phyloP scores from a whole-genome alignment of 2,797 vertebrate species.

The Spinus pinus region DNA sequence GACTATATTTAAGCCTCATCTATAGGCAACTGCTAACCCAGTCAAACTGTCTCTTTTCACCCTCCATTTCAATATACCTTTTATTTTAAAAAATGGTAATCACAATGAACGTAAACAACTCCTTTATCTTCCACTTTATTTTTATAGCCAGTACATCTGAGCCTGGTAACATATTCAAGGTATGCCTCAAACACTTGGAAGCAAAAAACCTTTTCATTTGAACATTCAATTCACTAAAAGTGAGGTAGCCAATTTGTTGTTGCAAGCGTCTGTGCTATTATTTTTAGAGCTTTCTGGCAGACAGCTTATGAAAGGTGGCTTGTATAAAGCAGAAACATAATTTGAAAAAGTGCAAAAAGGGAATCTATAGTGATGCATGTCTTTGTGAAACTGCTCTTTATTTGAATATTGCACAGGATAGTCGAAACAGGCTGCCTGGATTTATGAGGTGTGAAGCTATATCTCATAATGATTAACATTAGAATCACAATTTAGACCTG shows the following conservation, averaged over 20 bases:
- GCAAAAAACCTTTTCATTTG: constrained; percentile 53
- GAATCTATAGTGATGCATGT: constrained; percentile 59
- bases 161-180: constrained; percentile 49
- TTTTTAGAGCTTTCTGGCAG: constrained; percentile 70
- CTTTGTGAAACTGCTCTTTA: constrained; percentile 68
- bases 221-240: constrained; percentile 52
- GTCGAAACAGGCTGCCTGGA: constrained; percentile 39
- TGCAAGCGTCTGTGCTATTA: constrained; percentile 68
- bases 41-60: neutral
- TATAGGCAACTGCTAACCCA: neutral
- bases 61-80: neutral
- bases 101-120: constrained; percentile 25
- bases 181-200: constrained; percentile 54
- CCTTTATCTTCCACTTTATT: constrained; percentile 42
- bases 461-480: constrained; percentile 68
- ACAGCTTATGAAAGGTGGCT: constrained; percentile 65
- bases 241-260: constrained; percentile 67
- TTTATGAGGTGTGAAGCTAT: constrained; percentile 69
- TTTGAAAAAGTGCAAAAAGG: constrained; percentile 53
- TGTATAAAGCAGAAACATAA: constrained; percentile 58
- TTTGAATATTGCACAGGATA: constrained; percentile 31
- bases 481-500: constrained; percentile 67
- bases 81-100: neutral
- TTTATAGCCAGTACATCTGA: constrained; percentile 33
- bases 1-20: neutral